A percentile compares a stretch with the other conserved stretches of the same genome.
phyloP scores from a whole-genome alignment of 2,113 vertebrate species.

The Asarcornis scutulata region DNA sequence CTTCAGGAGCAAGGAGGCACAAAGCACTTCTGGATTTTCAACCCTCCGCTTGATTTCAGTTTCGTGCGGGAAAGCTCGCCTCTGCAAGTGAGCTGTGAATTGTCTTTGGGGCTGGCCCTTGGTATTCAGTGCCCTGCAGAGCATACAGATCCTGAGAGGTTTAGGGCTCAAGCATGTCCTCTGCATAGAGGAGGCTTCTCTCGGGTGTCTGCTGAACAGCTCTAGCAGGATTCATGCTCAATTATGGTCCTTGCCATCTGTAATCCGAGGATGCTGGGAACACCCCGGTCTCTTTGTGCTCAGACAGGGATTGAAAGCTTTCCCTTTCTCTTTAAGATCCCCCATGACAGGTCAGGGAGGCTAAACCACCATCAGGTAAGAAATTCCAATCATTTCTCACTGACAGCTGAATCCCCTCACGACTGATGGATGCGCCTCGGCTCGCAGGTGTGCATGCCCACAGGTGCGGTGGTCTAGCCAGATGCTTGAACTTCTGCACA shows the following conservation, averaged over 20 bases:
- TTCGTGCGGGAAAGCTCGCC: no score
- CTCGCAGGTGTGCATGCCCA: slow-evolving; percentile 25
- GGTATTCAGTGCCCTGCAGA: accelerated
- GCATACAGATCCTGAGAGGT: neutral
- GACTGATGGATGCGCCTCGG: neutral
- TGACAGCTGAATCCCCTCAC: neutral
- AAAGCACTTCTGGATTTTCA: no score
- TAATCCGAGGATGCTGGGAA: neutral
- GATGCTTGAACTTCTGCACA: neutral
- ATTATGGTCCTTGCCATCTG: accelerated
- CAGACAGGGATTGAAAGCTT: neutral
- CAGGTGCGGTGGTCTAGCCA: neutral
- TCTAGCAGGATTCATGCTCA: neutral
- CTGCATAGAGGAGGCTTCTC: neutral
- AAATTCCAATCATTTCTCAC: slow-evolving; percentile 22
- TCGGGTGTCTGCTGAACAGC: accelerated
- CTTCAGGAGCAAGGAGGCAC: no score
- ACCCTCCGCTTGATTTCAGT: no score
- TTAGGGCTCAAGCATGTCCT: accelerated
- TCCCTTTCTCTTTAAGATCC: neutral
- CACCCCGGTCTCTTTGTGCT: neutral
- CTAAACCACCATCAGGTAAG: neutral
- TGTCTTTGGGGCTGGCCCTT: neutral
- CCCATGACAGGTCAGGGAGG: accelerated
- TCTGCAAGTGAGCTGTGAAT: neutral